Evolutionary conservation across 1,140 invertebrate species (phyloP).

Genomic region (Theocolax elegans): DNA sequence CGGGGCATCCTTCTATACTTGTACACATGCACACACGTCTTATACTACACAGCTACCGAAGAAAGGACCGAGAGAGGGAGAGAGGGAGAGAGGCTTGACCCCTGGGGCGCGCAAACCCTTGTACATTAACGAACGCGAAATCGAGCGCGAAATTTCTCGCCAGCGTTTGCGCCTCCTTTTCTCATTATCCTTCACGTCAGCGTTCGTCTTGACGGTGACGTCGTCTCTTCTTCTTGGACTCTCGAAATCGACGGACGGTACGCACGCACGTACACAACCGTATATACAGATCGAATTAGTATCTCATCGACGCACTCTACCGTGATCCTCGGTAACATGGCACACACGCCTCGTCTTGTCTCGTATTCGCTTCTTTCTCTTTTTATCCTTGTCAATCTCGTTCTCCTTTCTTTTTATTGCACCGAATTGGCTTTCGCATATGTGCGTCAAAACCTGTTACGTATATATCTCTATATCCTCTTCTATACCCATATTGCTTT

Average conservation of each 20-base stretch:
- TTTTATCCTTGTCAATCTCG: not conserved
- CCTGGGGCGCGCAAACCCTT: not conserved
- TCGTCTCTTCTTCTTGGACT: not conserved
- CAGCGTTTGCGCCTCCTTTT: not conserved
- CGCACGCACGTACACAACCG: not conserved
- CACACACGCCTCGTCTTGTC: not conserved
- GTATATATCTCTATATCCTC: not conserved
- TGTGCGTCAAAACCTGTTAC: conserved; percentile 24
- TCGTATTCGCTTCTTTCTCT: not conserved
- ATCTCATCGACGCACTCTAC: conserved; percentile 29
- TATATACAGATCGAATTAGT: conserved; percentile 16
- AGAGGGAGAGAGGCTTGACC: conserved; percentile 3
- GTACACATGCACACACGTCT: no score
- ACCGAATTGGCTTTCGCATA: conserved; percentile 24
- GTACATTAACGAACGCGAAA: conserved; percentile 20
- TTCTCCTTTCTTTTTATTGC: not conserved
- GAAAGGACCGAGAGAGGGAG: no score
- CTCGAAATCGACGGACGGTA: not conserved
- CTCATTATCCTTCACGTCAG: not conserved
- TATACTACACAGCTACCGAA: no score
- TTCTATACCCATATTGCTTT: not conserved
- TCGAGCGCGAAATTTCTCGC: conserved; percentile 36
- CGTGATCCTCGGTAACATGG: not conserved
- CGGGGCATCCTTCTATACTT: no score
- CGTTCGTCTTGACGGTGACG: not conserved